phyloP scores from a whole-genome alignment of 2,888 invertebrate species.

The Macaria liturata region DNA sequence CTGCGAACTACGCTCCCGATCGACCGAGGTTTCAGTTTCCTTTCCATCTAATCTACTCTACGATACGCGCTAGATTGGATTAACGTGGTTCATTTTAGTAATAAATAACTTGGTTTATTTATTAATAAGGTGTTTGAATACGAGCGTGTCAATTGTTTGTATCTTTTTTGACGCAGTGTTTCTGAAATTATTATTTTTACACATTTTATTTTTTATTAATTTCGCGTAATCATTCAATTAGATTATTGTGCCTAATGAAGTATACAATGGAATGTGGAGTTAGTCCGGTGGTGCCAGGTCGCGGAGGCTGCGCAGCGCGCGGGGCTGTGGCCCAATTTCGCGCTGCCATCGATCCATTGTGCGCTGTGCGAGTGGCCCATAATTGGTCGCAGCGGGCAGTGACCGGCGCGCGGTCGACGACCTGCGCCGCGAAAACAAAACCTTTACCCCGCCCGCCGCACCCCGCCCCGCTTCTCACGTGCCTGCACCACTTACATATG shows the following conservation, averaged over 20 bases:
- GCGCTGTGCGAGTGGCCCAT: slow-evolving; percentile 83
- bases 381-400: slow-evolving; percentile 82
- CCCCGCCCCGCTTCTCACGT: slow-evolving; percentile 40
- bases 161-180: no score
- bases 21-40: slow-evolving; percentile 5
- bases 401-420: slow-evolving; percentile 78
- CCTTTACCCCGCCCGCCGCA: slow-evolving; percentile 55
- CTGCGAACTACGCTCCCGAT: no score
- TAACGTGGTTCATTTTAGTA: no score
- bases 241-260: no score
- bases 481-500: slow-evolving; percentile 27
- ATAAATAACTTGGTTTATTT: no score
- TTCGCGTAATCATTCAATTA: no score
- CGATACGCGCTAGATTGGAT: not conserved
- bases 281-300: slow-evolving; percentile 29
- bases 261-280: no score
- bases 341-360: slow-evolving; percentile 83
- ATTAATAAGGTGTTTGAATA: no score
- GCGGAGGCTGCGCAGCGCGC: slow-evolving; percentile 46
- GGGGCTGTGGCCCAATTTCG: slow-evolving; percentile 74
- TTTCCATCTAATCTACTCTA: slow-evolving; percentile 15
- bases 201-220: no score
- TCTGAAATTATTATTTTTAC: no score
- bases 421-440: slow-evolving; percentile 79
- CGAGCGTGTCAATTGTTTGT: no score